These are phyloP conservation scores for Strigamia crassipes DNA, from an alignment of 2,888 invertebrate genomes.

Conservation along the genomic window DNA sequence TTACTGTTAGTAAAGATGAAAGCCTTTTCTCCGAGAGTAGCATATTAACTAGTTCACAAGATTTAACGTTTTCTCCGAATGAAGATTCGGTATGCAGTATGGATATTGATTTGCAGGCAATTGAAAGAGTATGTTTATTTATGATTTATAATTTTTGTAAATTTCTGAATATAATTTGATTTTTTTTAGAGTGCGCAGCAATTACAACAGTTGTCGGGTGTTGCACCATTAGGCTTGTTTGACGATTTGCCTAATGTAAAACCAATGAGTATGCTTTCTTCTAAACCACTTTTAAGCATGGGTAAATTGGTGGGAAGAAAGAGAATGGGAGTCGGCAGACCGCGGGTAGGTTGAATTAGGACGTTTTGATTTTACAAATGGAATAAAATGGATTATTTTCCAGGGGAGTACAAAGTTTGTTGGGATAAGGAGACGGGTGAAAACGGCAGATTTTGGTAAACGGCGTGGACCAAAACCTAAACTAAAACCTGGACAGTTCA, in stretches of 20 bases:
- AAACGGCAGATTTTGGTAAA: constrained; percentile 71
- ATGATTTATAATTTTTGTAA: background rate
- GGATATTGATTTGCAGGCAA: constrained; percentile 56
- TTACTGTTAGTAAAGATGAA: constrained; percentile 45
- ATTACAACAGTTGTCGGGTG: constrained; percentile 49
- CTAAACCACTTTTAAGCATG: constrained; percentile 49
- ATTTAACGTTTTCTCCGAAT: constrained; percentile 54
- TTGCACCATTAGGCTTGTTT: constrained; percentile 45
- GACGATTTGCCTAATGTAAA: constrained; percentile 48
- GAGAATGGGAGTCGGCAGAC: constrained; percentile 55
- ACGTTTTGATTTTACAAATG: too few species aligned
- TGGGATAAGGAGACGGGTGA: constrained; percentile 51
- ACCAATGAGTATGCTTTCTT: constrained; percentile 41
- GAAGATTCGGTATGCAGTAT: constrained; percentile 59
- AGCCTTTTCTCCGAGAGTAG: constrained; percentile 48
- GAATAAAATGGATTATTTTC: background rate
- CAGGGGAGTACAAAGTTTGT: constrained; percentile 52
- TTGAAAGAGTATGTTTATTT: constrained; percentile 54
- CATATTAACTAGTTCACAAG: constrained; percentile 61
- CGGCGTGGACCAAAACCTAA: constrained; percentile 87
- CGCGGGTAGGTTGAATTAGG: constrained; percentile 53
- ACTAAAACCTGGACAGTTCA: constrained; percentile 52
- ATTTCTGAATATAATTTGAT: background rate
- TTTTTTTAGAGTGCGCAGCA: constrained; percentile 50
- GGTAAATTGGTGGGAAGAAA: constrained; percentile 50